Evolutionary conservation across 1,140 invertebrate genomes (phyloP).

Genomic region (Dolichoris vasculosae): DNA sequence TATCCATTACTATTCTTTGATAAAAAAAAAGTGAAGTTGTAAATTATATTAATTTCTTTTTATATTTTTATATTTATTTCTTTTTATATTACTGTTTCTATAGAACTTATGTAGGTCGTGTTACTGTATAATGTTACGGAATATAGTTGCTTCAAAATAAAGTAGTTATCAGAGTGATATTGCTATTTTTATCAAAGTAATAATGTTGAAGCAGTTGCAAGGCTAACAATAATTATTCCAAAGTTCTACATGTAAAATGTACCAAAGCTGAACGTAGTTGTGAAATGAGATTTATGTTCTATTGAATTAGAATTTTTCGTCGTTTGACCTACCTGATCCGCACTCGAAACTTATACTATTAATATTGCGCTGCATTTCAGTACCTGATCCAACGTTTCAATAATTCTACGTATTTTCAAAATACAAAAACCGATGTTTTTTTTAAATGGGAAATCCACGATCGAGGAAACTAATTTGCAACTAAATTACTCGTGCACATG

Average conservation of each 20-base stretch:
- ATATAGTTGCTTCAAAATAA: slow-evolving; percentile 9
- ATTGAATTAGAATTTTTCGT: slow-evolving; percentile 8
- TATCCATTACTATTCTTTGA: too few species aligned
- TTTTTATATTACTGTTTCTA: neutral
- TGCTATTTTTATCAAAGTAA: slow-evolving; percentile 19
- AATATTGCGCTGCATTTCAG: neutral
- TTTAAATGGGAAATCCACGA: too few species aligned
- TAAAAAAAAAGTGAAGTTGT: too few species aligned
- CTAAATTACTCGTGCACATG: too few species aligned
- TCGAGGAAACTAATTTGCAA: too few species aligned
- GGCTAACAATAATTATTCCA: slow-evolving; percentile 19
- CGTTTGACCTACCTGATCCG: neutral
- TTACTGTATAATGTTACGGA: slow-evolving; percentile 6
- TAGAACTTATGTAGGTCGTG: neutral
- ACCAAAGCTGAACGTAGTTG: neutral
- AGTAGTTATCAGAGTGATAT: slow-evolving; percentile 10
- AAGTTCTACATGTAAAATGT: neutral
- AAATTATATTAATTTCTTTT: too few species aligned
- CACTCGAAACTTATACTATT: neutral
- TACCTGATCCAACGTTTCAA: neutral
- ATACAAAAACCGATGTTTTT: neutral
- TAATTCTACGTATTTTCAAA: neutral
- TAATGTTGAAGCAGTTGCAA: slow-evolving; percentile 11
- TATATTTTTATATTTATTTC: neutral
- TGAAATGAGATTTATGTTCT: slow-evolving; percentile 12